Percentiles rank a stretch among this genome's conserved stretches.
Evolutionary conservation across 2,113 vertebrate genomes (phyloP).

Genomic region (Microcebus lehilahytsara): DNA sequence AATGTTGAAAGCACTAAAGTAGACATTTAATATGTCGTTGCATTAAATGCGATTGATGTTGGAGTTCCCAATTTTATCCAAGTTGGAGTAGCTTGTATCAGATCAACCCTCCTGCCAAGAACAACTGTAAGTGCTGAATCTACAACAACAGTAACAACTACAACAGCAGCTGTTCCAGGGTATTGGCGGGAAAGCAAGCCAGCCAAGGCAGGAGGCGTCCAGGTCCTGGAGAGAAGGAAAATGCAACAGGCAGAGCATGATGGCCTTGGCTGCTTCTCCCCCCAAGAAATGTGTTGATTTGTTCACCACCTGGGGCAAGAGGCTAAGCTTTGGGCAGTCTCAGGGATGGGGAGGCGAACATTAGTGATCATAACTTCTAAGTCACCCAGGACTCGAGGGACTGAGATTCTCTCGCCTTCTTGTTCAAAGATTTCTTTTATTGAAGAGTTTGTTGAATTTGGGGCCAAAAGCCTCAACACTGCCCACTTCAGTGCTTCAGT

Average conservation of each 20-base stretch:
- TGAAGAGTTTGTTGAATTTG: not conserved
- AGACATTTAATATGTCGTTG: not conserved
- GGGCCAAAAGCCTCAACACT: not conserved
- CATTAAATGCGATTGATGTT: not conserved
- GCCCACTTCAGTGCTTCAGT: not conserved
- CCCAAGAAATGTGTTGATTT: not conserved
- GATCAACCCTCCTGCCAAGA: not conserved
- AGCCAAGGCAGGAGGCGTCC: fast-evolving
- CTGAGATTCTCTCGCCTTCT: not conserved
- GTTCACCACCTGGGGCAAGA: fast-evolving
- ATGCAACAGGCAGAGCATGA: not conserved
- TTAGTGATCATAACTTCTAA: not conserved
- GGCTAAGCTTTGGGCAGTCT: not conserved
- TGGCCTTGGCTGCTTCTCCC: not conserved
- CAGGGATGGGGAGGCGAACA: not conserved
- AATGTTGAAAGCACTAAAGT: not conserved
- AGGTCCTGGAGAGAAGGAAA: not conserved
- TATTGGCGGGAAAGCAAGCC: not conserved
- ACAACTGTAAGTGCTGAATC: not conserved
- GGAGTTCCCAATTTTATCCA: not conserved
- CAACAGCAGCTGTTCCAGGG: not conserved
- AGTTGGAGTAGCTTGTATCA: not conserved
- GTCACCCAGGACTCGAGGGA: not conserved
- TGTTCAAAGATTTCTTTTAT: not conserved
- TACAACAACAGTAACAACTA: not conserved